Base-by-base conservation (phyloP, 2,113 vertebrate genomes). In the Percina caprodes region DNA sequence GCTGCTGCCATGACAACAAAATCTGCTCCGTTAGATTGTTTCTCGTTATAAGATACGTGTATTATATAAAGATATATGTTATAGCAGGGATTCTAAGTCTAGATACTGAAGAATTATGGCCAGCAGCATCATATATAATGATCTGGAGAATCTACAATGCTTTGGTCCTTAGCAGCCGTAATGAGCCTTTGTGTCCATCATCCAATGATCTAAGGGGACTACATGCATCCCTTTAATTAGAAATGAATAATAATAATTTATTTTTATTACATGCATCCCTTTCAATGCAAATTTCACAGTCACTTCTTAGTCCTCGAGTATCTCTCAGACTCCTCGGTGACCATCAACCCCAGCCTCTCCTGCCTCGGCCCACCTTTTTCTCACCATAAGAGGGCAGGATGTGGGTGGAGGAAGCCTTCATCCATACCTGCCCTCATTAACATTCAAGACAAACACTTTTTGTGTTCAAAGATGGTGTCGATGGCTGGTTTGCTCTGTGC, bases 331-430 rank as follows among this genome's bases (percentile, higher is more conserved):
- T 78, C 63, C 18, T 69, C 74, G 3, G 18, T 79, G 63, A 18
- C 58, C 83, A 74, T 78, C 55, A 84, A 71, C 48, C 49, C 62
- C 69, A 30, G 59, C 62, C 56, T 68, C 75, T 52, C 12, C 35
- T 2, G 2, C 55, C 2, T 30, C 52, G 72, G 77, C 70, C 73
- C 54, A 81, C 79, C 68, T 69, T 24, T 67, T 85, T 68, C 62
- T 79, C 71, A 65, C 77, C 26, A 67, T 65, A 59, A 59, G 72
- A 65, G 72, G 87, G 51, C 69, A 67, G 42, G 33, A 55, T 54
- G 70, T 86, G 80, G 77, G 84, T 61, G 78, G 74, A 72, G 72
- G 73, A 75, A 60, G 24, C 77, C 39, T 42, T 42, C 39, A 42
- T 11, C 10, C 75, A 52, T 69, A 52, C 39, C 54, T 62, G 65